phyloP scores from a whole-genome alignment of 2,113 vertebrate genomes.

The Cynocephalus volans region DNA sequence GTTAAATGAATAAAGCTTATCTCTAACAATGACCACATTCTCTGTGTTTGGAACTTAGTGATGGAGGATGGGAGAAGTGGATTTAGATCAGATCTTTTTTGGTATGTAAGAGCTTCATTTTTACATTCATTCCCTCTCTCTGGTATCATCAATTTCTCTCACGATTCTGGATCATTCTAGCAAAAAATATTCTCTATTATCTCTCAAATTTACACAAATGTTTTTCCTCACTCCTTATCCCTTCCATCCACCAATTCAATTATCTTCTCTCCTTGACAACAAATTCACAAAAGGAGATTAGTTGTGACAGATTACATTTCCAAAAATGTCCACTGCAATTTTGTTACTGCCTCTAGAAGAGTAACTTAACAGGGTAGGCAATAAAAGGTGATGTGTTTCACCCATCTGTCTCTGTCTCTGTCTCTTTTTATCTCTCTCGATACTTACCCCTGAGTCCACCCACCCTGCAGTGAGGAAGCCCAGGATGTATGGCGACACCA shows the following conservation, averaged over 20 bases:
- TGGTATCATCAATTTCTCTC: background rate
- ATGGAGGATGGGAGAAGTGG: background rate
- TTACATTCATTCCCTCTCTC: background rate
- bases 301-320: background rate
- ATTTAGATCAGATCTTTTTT: background rate
- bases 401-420: background rate
- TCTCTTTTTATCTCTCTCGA: background rate
- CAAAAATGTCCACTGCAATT: background rate
- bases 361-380: background rate
- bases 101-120: background rate
- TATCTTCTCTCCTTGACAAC: background rate
- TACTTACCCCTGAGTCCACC: background rate
- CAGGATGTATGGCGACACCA: background rate
- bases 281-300: background rate
- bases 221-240: background rate
- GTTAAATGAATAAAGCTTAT: background rate
- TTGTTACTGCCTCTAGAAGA: background rate
- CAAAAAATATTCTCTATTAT: background rate
- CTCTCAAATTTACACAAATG: background rate
- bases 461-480: background rate
- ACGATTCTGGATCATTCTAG: background rate
- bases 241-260: background rate
- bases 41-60: background rate
- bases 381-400: background rate
- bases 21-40: background rate